Evolutionary conservation across 2,113 vertebrate genomes (phyloP), one percentile per base, ranked within the genome.

Genomic region (Prochilodus magdalenae): DNA sequence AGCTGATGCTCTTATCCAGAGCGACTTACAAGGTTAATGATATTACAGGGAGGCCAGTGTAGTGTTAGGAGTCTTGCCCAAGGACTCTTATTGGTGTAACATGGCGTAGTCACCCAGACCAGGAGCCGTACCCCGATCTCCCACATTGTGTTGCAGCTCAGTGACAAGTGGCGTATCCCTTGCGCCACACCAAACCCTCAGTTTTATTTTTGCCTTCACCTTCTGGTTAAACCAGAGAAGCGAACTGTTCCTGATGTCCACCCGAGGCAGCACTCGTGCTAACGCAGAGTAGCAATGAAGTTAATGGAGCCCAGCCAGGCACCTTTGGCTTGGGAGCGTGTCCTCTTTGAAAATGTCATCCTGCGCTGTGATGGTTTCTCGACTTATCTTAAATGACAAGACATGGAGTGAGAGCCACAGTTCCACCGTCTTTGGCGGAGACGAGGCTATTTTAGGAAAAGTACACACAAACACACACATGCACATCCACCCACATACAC

Each of bases 361-460:
- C 74, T 8, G 16, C 4, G 33, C 51, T 51, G 79, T 79, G 71
- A 87, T 82, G 80, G 72, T 87, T 81, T 79, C 55, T 24, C 22
- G 33, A 26, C 90, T 83, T 88, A 89, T 91, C 88, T 89, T 89
- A 82, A 88, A 75, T 13, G 7, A 67, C 74, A 74, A 63, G 62
- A 24, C 47, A 29, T 27, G 57, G 57, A 79, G 65, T 79, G 51
- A 75, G 77, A 75, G 69, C 65, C 67, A 51, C 14, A 11, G 80
- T 75, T 57, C 30, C 26, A 36, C 22, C 29, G 33, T 75, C 80
- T 77, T 49, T 27, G 66, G 55, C 30, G 30, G 36, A 82, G 20
- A 76, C 16, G 51, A 40, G 29, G 29, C 73, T 82, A 71, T 76
- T 70, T 76, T 76, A 76, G 67, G 80, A 57, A 36, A 70, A 44